These are phyloP conservation scores for Drosophila lacicola DNA, from an alignment of 2,888 invertebrate genomes.

Conservation along the genomic window DNA sequence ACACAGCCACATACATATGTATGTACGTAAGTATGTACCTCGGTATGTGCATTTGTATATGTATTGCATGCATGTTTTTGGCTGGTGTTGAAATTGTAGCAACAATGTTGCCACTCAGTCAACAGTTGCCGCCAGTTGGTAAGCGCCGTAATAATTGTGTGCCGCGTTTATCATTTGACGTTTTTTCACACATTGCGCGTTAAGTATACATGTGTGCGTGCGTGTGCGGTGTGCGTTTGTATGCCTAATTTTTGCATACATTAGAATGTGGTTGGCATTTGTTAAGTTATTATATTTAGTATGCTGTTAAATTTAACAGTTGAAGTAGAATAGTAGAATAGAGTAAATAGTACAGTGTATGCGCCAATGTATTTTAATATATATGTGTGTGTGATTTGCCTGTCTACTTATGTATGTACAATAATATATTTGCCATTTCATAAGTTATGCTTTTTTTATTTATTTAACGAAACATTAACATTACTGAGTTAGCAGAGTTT, in stretches of 20 bases:
- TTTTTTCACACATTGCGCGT: constrained; percentile 66
- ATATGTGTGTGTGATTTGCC: constrained; percentile 6
- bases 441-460: background rate
- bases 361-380: background rate
- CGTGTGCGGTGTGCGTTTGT: constrained; percentile 21
- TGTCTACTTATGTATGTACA: background rate
- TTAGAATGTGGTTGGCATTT: constrained; percentile 38
- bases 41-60: constrained; percentile 14
- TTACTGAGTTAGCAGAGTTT: background rate
- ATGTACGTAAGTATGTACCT: background rate
- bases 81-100: constrained; percentile 52
- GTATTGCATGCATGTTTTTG: constrained; percentile 22
- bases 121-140: constrained; percentile 52
- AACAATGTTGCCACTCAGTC: constrained; percentile 57
- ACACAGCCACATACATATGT: constrained; percentile 31
- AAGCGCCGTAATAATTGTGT: constrained; percentile 35
- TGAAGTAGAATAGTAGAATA: background rate
- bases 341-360: background rate
- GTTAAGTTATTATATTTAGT: constrained; percentile 30
- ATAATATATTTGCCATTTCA: constrained; percentile 1
- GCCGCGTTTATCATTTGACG: constrained; percentile 65
- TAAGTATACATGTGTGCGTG: constrained; percentile 25
- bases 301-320: constrained; percentile 7
- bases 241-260: constrained; percentile 60
- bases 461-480: background rate